These are phyloP conservation scores for Whitmania pigra DNA, from an alignment of 1,140 invertebrate species.

Conservation along the genomic window DNA sequence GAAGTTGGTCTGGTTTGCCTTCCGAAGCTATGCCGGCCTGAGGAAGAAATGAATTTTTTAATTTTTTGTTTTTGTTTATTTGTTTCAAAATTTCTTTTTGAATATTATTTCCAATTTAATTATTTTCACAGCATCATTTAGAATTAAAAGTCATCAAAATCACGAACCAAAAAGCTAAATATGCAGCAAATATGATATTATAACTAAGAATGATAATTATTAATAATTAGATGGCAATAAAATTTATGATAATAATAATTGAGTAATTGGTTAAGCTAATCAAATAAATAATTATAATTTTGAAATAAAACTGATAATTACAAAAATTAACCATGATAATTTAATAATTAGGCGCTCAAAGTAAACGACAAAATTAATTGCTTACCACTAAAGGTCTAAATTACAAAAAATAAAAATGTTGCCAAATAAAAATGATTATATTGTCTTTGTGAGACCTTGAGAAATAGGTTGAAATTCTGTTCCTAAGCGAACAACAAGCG, in stretches of 20 bases:
- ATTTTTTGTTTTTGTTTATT: background rate
- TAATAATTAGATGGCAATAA: background rate
- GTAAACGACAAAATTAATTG: background rate
- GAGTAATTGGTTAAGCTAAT: background rate
- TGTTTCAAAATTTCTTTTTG: background rate
- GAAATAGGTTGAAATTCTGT: no score
- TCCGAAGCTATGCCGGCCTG: slow-evolving; percentile 47
- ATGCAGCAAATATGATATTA: no score
- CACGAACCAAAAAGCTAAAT: no score
- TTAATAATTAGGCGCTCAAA: background rate
- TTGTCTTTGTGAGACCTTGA: no score
- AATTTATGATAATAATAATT: background rate
- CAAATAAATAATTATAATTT: background rate
- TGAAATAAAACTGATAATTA: background rate
- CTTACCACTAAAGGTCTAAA: background rate
- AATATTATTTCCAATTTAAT: no score
- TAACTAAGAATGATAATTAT: no score
- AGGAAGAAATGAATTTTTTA: background rate
- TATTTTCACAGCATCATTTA: no score
- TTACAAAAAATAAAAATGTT: background rate
- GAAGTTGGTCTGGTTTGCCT: slow-evolving; percentile 45
- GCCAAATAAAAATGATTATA: no score
- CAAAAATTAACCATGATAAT: no score
- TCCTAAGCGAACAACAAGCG: no score
- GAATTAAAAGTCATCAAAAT: no score